These are phyloP conservation scores for Blastobasis lacticolella DNA, from an alignment of 2,888 invertebrate genomes.

Conservation along the genomic window DNA sequence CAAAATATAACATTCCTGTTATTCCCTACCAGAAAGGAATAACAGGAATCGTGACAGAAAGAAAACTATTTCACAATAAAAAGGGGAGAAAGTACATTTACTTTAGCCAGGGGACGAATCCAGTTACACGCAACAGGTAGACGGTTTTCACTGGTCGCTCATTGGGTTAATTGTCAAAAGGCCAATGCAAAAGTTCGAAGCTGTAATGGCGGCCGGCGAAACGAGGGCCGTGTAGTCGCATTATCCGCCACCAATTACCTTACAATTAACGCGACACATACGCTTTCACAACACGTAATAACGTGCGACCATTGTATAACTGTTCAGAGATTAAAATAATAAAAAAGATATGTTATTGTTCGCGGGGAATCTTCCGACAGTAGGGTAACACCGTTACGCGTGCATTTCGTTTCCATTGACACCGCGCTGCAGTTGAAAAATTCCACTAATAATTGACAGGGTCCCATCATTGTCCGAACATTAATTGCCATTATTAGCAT, in stretches of 20 bases:
- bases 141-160: slow-evolving; percentile 16
- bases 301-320: slow-evolving; percentile 50
- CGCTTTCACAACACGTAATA: slow-evolving; percentile 45
- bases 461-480: slow-evolving; percentile 46
- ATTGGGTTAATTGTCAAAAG: slow-evolving; percentile 23
- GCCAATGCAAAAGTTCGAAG: slow-evolving; percentile 23
- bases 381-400: too few relatives aligned
- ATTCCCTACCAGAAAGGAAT: too few relatives aligned
- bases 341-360: slow-evolving; percentile 40
- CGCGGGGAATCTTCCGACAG: slow-evolving; percentile 7
- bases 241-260: slow-evolving; percentile 34
- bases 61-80: slow-evolving; percentile 22
- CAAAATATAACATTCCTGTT: too few relatives aligned
- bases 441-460: slow-evolving; percentile 30
- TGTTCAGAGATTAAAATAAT: slow-evolving; percentile 28
- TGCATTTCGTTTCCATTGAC: neutral
- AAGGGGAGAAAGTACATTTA: slow-evolving; percentile 39
- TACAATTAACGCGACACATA: slow-evolving; percentile 25
- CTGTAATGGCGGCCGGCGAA: slow-evolving; percentile 18
- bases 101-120: slow-evolving; percentile 18
- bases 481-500: slow-evolving; percentile 61
- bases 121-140: slow-evolving; percentile 9
- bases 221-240: slow-evolving; percentile 21
- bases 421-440: slow-evolving; percentile 29
- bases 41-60: neutral